Conservation (phyloP, 2,797 vertebrate species). For the Labeo calbasu region DNA sequence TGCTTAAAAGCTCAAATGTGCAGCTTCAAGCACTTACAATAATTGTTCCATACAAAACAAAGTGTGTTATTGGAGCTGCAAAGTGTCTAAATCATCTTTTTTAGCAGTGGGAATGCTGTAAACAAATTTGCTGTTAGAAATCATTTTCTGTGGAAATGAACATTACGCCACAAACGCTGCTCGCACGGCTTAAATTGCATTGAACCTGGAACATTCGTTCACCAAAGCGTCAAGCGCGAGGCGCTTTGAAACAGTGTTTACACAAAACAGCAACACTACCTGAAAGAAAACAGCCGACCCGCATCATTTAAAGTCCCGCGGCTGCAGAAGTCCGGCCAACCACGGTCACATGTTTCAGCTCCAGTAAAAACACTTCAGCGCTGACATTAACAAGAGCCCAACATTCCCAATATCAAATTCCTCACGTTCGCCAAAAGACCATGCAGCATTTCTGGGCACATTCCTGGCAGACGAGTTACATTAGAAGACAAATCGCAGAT, state of each 20-base stretch:
- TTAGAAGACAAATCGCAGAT: not conserved
- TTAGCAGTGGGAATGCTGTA: not conserved
- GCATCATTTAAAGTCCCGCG: constrained; percentile 16
- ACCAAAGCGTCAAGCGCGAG: not conserved
- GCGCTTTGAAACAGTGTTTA: constrained; percentile 36
- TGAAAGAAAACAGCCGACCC: constrained; percentile 35
- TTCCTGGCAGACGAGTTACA: not conserved
- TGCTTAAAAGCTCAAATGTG: constrained; percentile 3
- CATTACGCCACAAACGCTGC: not conserved
- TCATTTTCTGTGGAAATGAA: not conserved
- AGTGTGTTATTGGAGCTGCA: not conserved
- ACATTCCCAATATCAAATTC: constrained; percentile 9
- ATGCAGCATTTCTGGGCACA: not conserved
- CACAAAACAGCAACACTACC: constrained; percentile 36
- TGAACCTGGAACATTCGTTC: constrained; percentile 13
- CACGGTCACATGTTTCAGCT: not conserved
- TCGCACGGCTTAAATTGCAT: constrained; percentile 2
- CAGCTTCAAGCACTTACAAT: constrained; percentile 11
- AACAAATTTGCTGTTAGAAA: not conserved
- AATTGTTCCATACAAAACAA: not conserved
- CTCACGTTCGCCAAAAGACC: not conserved
- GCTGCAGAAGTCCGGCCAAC: constrained; percentile 2
- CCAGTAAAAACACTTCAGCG: constrained; percentile 16
- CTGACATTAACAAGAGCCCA: constrained; percentile 39
- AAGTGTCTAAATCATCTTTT: not conserved